Conservation (phyloP, 2,888 invertebrate genomes). For the Lysandra coridon region DNA sequence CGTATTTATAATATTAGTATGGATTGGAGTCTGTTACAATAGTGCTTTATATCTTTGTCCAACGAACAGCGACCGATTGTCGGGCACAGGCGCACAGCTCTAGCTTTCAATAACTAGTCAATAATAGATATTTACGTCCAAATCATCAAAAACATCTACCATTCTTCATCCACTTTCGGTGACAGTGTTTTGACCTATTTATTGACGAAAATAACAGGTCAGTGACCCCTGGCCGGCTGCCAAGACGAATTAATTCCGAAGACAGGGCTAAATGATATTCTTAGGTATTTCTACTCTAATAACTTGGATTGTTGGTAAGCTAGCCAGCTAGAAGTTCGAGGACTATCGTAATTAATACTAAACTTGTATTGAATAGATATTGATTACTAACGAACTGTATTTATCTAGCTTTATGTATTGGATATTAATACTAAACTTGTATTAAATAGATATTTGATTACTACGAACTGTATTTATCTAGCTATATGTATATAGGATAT, state of each 20-base stretch:
- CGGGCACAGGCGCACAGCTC: not conserved
- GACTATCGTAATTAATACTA: not conserved
- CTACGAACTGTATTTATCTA: not conserved
- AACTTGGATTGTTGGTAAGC: conserved; percentile 3
- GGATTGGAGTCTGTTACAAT: no score
- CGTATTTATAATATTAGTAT: no score
- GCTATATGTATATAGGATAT: not conserved
- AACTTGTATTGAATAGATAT: not conserved
- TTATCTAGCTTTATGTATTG: not conserved
- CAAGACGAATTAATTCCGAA: conserved; percentile 15
- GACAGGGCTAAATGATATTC: conserved; percentile 17
- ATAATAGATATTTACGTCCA: not conserved
- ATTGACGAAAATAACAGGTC: conserved; percentile 6
- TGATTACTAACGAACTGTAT: not conserved
- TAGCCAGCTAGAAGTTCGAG: not conserved
- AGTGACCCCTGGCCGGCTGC: not conserved
- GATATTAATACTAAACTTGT: not conserved
- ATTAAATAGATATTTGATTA: not conserved
- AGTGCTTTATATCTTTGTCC: no score
- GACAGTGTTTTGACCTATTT: conserved; percentile 2
- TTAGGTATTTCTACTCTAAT: conserved; percentile 5
- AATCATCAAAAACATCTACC: not conserved
- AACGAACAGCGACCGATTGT: no score
- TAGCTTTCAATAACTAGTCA: not conserved
- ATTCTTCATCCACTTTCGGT: not conserved